Conservation (phyloP, 2,888 invertebrate genomes). For the Uloborus plumipes region DNA sequence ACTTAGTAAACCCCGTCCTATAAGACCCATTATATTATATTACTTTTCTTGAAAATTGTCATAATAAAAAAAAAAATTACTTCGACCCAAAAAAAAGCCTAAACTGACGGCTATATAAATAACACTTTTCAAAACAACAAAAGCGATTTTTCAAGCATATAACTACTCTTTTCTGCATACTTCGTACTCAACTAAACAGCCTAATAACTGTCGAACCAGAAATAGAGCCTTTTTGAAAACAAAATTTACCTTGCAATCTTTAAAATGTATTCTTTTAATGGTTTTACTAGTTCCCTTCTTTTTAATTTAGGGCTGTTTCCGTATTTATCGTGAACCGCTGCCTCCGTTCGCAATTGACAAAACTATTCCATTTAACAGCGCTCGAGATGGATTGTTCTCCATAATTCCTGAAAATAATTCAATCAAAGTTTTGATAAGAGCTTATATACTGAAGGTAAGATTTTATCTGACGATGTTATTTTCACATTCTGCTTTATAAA, state of each 20-base stretch:
- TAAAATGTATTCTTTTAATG: background rate
- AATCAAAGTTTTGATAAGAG: constrained; percentile 86
- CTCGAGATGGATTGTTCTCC: constrained; percentile 81
- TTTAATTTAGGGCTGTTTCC: constrained; percentile 80
- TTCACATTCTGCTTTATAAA: background rate
- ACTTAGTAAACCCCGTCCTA: too few relatives aligned
- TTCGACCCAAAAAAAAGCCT: too few relatives aligned
- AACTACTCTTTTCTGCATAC: too few relatives aligned
- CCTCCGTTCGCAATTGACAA: constrained; percentile 82
- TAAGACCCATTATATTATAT: too few relatives aligned
- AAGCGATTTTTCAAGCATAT: too few relatives aligned
- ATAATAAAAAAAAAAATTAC: too few relatives aligned
- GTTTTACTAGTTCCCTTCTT: background rate
- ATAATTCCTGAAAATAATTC: constrained; percentile 85
- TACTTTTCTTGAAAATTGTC: too few relatives aligned
- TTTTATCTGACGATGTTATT: background rate
- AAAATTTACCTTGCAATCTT: background rate
- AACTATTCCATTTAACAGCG: constrained; percentile 81
- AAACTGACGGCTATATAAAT: too few relatives aligned
- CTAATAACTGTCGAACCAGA: too few relatives aligned
- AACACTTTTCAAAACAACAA: too few relatives aligned
- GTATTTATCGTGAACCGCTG: constrained; percentile 88
- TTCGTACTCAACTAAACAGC: too few relatives aligned
- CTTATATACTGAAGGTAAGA: constrained; percentile 87
- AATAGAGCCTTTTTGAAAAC: too few relatives aligned